Base-by-base conservation (phyloP, 1,140 invertebrate genomes). In the Fopius arisanus region DNA sequence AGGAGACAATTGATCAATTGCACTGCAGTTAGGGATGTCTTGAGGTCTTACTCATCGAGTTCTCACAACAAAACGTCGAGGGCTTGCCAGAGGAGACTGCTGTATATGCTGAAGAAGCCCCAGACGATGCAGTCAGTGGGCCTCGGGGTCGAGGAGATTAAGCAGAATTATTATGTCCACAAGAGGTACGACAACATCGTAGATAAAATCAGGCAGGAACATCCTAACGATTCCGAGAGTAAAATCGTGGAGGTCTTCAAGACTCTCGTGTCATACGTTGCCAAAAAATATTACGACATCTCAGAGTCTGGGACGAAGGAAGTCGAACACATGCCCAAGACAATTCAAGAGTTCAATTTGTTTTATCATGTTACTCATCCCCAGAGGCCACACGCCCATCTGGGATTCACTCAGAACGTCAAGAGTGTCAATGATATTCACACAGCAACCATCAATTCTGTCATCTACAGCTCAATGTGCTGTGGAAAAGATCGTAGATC, bases 11-110 rank as follows among this genome's bases (percentile, higher is more conserved):
- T 86, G 28, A 89, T 89, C 76, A 78, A 86, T 14, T 88, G 90
- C 77, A 81, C 81, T 16, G 77, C 89, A 10, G 84, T 94, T 0
- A 85, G 93, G 14, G 93, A 95, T 78, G 78, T 93, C 3, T 79
- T 95, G 0, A 91, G 93, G 70, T 78, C 80, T 73, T 88, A 86
- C 66, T 89, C 83, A 7, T 87, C 81, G 83, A 86, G 59, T 28
- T 91, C 90, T 9, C 80, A 86, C 26, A 92, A 94, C 77, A 95
- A 95, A 83, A 94, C 93, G 0, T 92, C 92, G 0, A 81, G 89
- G 62, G 92, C 94, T 0, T 94, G 92, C 83, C 90, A 92, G 72
- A 84, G 93, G 6, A 85, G 93, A 19, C 83, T 93, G 2, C 79
- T 89, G 6, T 92, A 92, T 77, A 90, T 93, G 86, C 81, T 92